These are phyloP conservation scores for Rhopalosiphum maidis DNA, from an alignment of 1,140 invertebrate genomes.

Conservation along the genomic window DNA sequence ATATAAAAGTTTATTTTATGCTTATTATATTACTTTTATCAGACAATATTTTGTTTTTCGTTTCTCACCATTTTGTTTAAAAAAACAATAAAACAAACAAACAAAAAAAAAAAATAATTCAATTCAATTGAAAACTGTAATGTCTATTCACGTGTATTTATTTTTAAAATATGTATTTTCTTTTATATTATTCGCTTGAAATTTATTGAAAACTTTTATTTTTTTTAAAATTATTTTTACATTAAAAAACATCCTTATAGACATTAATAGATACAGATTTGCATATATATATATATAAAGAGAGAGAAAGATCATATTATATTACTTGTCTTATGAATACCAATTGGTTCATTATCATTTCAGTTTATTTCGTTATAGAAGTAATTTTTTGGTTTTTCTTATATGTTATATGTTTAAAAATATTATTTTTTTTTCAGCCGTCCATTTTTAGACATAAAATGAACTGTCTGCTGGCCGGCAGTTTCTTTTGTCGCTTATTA, in stretches of 20 bases:
- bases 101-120: background rate
- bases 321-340: too few species aligned
- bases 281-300: background rate
- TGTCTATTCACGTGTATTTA: background rate
- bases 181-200: background rate
- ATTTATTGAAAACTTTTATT: background rate
- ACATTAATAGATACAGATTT: background rate
- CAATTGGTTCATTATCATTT: background rate
- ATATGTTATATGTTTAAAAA: background rate
- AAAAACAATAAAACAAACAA: background rate
- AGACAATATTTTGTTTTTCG: background rate
- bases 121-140: background rate
- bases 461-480: background rate
- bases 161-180: background rate
- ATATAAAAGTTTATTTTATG: background rate
- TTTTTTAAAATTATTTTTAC: background rate
- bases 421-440: background rate
- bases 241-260: background rate
- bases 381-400: background rate
- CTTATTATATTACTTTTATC: background rate
- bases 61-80: background rate
- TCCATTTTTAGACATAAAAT: background rate
- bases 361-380: background rate
- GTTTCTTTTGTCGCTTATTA: background rate
- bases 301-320: too few species aligned